Conservation (phyloP, 2,888 invertebrate species). For the Oxystoma pomonae region DNA sequence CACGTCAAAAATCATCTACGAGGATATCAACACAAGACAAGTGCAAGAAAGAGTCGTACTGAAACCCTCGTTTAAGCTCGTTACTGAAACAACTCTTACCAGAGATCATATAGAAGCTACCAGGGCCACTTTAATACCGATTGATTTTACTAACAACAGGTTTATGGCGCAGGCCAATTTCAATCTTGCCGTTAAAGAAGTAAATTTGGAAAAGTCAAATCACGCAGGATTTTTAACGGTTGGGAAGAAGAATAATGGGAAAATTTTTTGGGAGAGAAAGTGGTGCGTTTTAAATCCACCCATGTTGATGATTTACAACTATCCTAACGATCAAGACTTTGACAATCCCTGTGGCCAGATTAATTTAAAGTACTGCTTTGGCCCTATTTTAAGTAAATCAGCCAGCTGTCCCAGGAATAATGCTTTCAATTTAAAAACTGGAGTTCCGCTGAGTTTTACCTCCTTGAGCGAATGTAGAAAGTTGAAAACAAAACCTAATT, state of each 20-base stretch:
- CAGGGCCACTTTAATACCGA: conserved; percentile 2
- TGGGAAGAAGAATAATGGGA: conserved; percentile 42
- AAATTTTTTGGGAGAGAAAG: conserved; percentile 52
- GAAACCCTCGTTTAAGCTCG: conserved; percentile 28
- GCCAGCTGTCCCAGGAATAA: conserved; percentile 49
- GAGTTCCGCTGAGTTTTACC: conserved; percentile 19
- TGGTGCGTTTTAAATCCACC: conserved; percentile 53
- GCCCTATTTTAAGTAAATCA: conserved; percentile 33
- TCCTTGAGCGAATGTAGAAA: conserved; percentile 5
- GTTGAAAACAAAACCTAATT: conserved; percentile 20
- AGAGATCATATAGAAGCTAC: conserved; percentile 19
- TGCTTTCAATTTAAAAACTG: conserved; percentile 45
- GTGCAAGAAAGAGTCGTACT: conserved; percentile 27
- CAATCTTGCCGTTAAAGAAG: conserved; percentile 18
- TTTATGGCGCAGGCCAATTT: conserved; percentile 19
- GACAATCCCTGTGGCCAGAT: conserved; percentile 42
- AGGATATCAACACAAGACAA: conserved; percentile 30
- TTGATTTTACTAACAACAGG: conserved; percentile 2
- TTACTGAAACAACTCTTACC: conserved; percentile 24
- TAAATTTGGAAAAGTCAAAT: conserved; percentile 23
- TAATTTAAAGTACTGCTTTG: conserved; percentile 44
- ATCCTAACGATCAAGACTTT: conserved; percentile 47
- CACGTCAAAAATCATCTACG: conserved; percentile 28
- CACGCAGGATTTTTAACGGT: conserved; percentile 51
- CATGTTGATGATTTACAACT: conserved; percentile 50